Percentiles rank a stretch among this genome's conserved stretches.
Conservation (phyloP, 1,140 invertebrate genomes). For the Gonioctena quinquepunctata region DNA sequence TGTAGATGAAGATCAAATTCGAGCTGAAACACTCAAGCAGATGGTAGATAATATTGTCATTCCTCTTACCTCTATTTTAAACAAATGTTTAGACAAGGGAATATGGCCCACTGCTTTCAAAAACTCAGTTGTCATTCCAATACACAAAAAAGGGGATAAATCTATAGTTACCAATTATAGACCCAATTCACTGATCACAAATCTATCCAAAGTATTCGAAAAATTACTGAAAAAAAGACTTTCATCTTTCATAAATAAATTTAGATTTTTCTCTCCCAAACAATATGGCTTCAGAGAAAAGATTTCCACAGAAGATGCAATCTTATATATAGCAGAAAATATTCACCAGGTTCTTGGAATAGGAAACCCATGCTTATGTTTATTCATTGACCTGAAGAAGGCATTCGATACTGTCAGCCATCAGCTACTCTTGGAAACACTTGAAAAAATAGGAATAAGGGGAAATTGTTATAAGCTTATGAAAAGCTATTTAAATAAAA, state of each 20-base stretch:
- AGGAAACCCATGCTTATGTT: not conserved
- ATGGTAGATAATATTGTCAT: too few species aligned
- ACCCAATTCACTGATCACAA: not conserved
- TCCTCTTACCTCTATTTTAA: too few species aligned
- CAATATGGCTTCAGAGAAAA: too few species aligned
- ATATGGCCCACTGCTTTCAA: not conserved
- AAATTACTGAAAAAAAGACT: constrained; percentile 23
- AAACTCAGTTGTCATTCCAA: not conserved
- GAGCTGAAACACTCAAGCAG: too few species aligned
- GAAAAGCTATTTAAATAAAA: not conserved
- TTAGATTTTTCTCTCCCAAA: too few species aligned
- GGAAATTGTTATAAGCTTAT: not conserved
- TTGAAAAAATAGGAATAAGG: not conserved
- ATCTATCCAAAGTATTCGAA: constrained; percentile 26
- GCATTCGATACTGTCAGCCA: not conserved
- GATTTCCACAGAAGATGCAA: too few species aligned
- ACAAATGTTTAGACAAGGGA: too few species aligned
- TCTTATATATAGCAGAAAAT: too few species aligned
- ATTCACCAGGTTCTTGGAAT: too few species aligned
- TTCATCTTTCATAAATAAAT: not conserved
- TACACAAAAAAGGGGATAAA: not conserved
- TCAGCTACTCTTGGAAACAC: not conserved
- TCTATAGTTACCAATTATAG: not conserved
- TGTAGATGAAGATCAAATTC: too few species aligned
- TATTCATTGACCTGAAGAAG: not conserved